Conservation (phyloP, 2,113 vertebrate species). For the Gasterosteus nipponicus region DNA sequence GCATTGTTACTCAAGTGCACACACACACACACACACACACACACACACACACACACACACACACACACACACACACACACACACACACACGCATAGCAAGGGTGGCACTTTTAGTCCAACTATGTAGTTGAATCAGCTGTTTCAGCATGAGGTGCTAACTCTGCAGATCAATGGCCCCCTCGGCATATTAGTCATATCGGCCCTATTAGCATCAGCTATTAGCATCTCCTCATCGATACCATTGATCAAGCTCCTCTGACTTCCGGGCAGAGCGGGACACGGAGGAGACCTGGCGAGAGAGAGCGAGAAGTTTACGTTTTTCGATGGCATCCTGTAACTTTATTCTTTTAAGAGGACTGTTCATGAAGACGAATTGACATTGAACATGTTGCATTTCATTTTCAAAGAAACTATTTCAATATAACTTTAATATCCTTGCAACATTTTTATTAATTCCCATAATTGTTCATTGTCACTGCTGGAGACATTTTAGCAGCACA, state of each 20-base stretch:
- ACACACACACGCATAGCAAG: slow-evolving; percentile 50
- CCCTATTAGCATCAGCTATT: slow-evolving; percentile 75
- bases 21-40: slow-evolving; percentile 8
- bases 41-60: slow-evolving; percentile 9
- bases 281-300: slow-evolving; percentile 18
- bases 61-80: slow-evolving; percentile 31
- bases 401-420: not conserved
- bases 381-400: not conserved
- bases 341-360: not conserved
- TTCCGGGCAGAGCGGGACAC: slow-evolving; percentile 22
- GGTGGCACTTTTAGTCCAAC: slow-evolving; percentile 75
- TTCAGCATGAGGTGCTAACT: slow-evolving; percentile 74
- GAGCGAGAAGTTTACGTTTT: slow-evolving; percentile 10
- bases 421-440: not conserved
- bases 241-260: slow-evolving; percentile 66
- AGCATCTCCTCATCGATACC: slow-evolving; percentile 70
- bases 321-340: not conserved
- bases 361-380: not conserved
- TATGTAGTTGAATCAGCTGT: slow-evolving; percentile 76
- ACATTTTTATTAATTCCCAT: not conserved
- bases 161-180: slow-evolving; percentile 75
- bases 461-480: not conserved
- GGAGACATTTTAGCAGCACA: not conserved
- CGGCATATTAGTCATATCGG: slow-evolving; percentile 67
- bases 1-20: not conserved